Evolutionary conservation across 2,888 invertebrate species (phyloP), one percentile per base, ranked within the genome.

Genomic region (Dynastes grantii): DNA sequence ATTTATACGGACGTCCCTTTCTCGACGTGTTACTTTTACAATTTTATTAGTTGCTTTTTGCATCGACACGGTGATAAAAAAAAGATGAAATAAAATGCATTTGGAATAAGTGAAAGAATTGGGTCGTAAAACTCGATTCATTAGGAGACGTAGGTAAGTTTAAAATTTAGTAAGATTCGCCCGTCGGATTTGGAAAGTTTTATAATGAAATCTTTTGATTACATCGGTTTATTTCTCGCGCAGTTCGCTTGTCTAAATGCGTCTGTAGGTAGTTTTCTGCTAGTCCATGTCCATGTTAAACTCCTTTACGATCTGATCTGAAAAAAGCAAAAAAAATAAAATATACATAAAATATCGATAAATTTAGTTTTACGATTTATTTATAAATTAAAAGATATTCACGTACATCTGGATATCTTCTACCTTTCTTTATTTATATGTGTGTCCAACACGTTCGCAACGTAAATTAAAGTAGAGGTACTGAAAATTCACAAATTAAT

Each of bases 1-100:
- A 73, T 73, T 73, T 73, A 58, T 40, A 40, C 58, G 71, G 58
- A 58, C 58, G 58, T 55, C 40, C 71, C 29, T 32, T 40, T 55
- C 55, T 55, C 55, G 55, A 5, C n/a, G 55, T 51, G 37, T 37
- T 32, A 73, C 71, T 58, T 58, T 73, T 58, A 58, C 71, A 58
- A 40, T 58, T 73, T 58, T 73, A 58, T 58, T 16, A 73, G 58
- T 37, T 71, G 37, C 37, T 55, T 58, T 73, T 73, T 58, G 37
- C 37, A 32, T 2, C 13, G 51, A 11, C 45, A n/a, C 29, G 4
- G 3, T 53, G 29, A 11, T 53, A 70, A 53, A 53, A 70, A 70
- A 49, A 45, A 8, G 45, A 45, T 45, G 29, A 70, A 40, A 70
- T 32, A 51, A 64, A 64, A 13, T 29, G 63, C 63, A 27, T n/a